Base-by-base conservation (phyloP, 2,797 vertebrate genomes). In the Huso huso region DNA sequence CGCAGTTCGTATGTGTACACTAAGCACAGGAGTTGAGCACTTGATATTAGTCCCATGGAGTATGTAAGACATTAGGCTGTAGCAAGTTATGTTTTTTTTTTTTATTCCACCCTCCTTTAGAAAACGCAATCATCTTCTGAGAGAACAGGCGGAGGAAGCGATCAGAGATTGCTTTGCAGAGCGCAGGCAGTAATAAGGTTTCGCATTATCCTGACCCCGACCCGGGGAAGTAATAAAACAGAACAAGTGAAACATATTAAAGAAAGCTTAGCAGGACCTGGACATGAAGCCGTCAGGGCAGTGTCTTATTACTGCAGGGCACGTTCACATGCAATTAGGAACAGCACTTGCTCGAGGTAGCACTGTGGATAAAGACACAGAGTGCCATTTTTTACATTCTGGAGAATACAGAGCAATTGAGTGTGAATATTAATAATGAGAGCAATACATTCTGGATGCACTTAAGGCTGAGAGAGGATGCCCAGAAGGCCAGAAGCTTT, bases 141-240 rank as follows among this genome's bases (percentile, higher is more conserved):
- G 37, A 23, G n/a, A 37, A 48, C n/a, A 5, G 15, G 13, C 18
- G 10, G 18, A 62, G 23, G 61, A 7, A 62, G 61, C 10, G 9
- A 62, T 55, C 10, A 6, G 48, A 62, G 61, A 62, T 62, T 62
- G 61, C 61, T 62, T 62, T 62, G 10, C 55, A 8, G 61, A 8
- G 53, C 7, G 18, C 55, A 58, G n/a, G 61, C 61, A 62, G 37
- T 62, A 62, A 62, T 62, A 62, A 62, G 18, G 61, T n/a, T 37
- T 62, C 15, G 8, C 15, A 23, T 62, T 37, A 37, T 37, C 61
- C 48, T 37, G 61, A 37, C 18, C 61, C 61, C 8, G 61, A 62
- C 61, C 18, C 61, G n/a, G 53, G n/a, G 53, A 55, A 55, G 53
- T n/a, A 55, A 55, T 55, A 55, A 55, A 55, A 55, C 53, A 55